A percentile compares a stretch with the other conserved stretches of the same genome.
These are phyloP conservation scores for Lasioglossum morio DNA, from an alignment of 2,888 invertebrate species.

Conservation along the genomic window DNA sequence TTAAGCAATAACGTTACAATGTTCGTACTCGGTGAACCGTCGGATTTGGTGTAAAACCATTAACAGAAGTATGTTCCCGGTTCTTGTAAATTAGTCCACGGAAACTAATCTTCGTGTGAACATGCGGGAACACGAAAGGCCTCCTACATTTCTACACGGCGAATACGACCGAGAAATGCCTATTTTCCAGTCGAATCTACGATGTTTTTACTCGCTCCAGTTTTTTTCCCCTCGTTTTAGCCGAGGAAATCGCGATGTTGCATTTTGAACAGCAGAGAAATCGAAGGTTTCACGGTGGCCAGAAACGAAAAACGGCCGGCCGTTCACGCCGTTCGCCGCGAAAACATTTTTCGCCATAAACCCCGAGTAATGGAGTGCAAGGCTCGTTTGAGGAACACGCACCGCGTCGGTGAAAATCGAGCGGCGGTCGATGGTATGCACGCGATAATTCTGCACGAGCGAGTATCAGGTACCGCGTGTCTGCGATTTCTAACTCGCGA, in stretches of 20 bases:
- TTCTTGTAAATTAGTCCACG: background rate
- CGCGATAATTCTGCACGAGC: slow-evolving; percentile 60
- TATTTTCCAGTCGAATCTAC: background rate
- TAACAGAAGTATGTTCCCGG: background rate
- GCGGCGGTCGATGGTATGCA: slow-evolving; percentile 43
- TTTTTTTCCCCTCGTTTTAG: background rate
- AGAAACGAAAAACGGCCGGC: background rate
- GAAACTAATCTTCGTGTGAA: background rate
- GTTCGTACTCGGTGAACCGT: background rate
- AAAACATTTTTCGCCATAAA: slow-evolving; percentile 17
- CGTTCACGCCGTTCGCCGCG: background rate
- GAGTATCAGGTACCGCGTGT: slow-evolving; percentile 73
- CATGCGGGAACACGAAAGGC: background rate
- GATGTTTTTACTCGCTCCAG: background rate
- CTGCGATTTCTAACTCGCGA: slow-evolving; percentile 52
- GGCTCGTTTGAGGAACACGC: slow-evolving; percentile 46
- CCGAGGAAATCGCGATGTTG: background rate
- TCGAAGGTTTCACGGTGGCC: background rate
- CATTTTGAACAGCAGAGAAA: background rate
- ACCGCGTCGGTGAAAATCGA: slow-evolving; percentile 61
- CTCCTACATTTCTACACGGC: background rate
- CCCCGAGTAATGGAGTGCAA: background rate
- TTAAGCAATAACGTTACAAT: background rate
- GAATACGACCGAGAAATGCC: background rate
- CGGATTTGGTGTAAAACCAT: background rate